A percentile compares a stretch with the other conserved stretches of the same genome.
Evolutionary conservation across 2,888 invertebrate genomes (phyloP).

Genomic region (Hecatera dysodea): DNA sequence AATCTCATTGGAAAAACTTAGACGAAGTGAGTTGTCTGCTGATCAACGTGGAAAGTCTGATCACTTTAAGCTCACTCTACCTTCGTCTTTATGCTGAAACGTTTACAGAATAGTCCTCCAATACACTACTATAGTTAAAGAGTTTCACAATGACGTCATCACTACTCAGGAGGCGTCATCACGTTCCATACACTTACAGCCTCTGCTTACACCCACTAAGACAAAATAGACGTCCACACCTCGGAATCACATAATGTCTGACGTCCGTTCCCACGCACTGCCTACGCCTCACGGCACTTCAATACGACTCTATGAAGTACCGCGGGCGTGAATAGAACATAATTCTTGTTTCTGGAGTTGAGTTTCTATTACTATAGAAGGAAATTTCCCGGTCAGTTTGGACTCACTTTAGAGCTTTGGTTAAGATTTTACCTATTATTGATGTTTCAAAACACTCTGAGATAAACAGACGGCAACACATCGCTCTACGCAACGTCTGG

Average conservation of each 20-base stretch:
- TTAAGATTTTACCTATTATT: too few relatives aligned
- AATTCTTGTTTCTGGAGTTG: background rate
- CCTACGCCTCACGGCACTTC: slow-evolving; percentile 18
- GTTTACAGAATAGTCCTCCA: too few relatives aligned
- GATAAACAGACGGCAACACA: background rate
- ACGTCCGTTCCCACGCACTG: slow-evolving; percentile 36
- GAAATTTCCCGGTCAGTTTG: background rate
- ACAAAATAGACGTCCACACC: background rate
- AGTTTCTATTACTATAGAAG: background rate
- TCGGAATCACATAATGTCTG: slow-evolving; percentile 26
- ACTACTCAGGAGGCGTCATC: background rate
- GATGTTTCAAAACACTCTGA: background rate
- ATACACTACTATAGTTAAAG: too few relatives aligned
- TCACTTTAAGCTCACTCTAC: too few relatives aligned
- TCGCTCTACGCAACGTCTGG: slow-evolving; percentile 33
- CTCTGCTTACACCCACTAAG: background rate
- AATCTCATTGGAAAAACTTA: too few relatives aligned
- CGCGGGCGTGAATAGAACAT: slow-evolving; percentile 4
- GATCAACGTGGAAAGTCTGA: too few relatives aligned
- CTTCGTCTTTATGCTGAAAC: too few relatives aligned
- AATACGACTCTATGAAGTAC: slow-evolving; percentile 11
- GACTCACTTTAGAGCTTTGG: too few relatives aligned
- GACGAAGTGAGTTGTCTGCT: too few relatives aligned
- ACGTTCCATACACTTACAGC: too few relatives aligned
- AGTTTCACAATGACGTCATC: background rate